Evolutionary conservation across 2,888 invertebrate genomes (phyloP), one percentile per base, ranked within the genome.

Genomic region (Xiphydria camelus): DNA sequence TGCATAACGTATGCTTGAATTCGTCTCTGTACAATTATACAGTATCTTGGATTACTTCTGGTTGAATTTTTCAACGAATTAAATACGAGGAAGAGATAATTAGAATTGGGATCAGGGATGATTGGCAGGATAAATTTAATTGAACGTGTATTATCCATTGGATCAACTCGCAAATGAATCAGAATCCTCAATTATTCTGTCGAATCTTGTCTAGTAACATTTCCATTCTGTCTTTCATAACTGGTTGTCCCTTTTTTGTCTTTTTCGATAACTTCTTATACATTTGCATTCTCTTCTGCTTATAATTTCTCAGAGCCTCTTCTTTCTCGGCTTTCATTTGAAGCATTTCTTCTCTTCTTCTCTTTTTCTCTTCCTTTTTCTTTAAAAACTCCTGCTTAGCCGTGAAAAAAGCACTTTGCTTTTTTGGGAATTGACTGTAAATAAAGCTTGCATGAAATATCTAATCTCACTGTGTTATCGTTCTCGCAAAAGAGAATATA

Each of bases 211-310:
- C 87, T 10, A 91, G 75, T 40, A 94, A 76, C 64, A 89, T 70
- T 74, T 92, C 86, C 66, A 93, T 79, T 57, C 91, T 80, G 41
- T 86, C 87, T 46, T 86, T 88, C 91, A 94, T 92, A 2, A 91
- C 77, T 0, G 93, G 93, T 66, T 94, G 93, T 0, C 93, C 93
- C 61, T 83, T 88, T 59, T 83, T 86, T 0, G 88, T 93, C 67
- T 85, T 89, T 67, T 86, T 86, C 35, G 85, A 87, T 29, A 92
- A 75, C 52, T 84, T 85, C 74, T 87, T 89, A 50, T 81, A 86
- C 45, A 82, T 84, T 36, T 86, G 84, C 34, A 82, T 78, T 59
- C 87, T 89, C 59, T 85, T 85, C 64, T 85, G 80, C 58, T 85
- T 86, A 61, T 88, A 89, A 52, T 82, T 81, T 54, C 80, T 79